Conservation (phyloP, 2,797 vertebrate species). For the Manis pentadactyla region DNA sequence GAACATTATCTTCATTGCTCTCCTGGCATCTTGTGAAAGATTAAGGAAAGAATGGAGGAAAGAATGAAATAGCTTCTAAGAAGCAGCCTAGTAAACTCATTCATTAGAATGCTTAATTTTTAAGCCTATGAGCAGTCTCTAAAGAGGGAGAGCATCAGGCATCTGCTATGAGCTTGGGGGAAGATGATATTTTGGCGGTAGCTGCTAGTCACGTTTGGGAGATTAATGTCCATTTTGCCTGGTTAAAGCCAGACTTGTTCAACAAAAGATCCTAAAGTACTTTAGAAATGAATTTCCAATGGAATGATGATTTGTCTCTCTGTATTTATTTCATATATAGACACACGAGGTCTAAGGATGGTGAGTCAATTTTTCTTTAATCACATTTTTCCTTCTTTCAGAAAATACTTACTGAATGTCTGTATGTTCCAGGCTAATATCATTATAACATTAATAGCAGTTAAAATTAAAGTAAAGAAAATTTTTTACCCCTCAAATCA, state of each 20-base stretch:
- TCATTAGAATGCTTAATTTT: background rate
- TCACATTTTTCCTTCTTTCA: conserved; percentile 25
- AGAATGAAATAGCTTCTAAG: background rate
- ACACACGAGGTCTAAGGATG: background rate
- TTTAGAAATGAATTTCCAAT: background rate
- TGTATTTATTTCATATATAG: background rate
- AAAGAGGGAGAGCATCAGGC: background rate
- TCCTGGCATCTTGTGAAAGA: background rate
- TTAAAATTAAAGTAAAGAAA: conserved; percentile 19
- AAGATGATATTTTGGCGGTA: background rate
- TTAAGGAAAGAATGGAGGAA: background rate
- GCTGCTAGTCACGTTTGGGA: background rate
- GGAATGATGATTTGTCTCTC: background rate
- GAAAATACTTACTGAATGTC: background rate
- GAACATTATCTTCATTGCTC: background rate
- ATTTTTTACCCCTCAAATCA: background rate
- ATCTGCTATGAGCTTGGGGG: background rate
- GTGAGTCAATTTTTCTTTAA: conserved; percentile 10
- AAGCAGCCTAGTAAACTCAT: background rate
- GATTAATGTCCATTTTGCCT: background rate
- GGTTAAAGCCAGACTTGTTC: background rate
- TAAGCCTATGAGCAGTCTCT: background rate
- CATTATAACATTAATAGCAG: background rate
- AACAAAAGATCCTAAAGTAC: background rate
- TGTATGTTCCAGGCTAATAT: background rate